A percentile compares a stretch with the other conserved stretches of the same genome.
Conservation (phyloP, 2,113 vertebrate species). For the Damaliscus lunatus region DNA sequence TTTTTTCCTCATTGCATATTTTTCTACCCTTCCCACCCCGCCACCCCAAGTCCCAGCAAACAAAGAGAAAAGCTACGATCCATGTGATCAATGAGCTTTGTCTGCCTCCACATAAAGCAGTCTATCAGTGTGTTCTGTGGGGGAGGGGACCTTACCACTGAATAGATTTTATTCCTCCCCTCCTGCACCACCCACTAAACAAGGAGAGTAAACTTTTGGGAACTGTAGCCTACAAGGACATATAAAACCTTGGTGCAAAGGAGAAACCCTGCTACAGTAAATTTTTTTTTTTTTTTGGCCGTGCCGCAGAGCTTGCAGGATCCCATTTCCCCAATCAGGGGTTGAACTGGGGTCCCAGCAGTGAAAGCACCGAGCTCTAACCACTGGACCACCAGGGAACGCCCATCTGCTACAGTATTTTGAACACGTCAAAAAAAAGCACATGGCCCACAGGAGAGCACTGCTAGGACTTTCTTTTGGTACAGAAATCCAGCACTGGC, state of each 20-base stretch:
- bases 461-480: background rate
- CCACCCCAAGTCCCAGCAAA: background rate
- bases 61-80: background rate
- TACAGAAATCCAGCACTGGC: background rate
- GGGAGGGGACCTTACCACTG: background rate
- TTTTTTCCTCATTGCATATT: background rate
- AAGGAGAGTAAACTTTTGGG: background rate
- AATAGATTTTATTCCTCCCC: background rate
- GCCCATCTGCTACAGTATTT: background rate
- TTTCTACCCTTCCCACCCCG: background rate
- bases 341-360: background rate
- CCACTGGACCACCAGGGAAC: background rate
- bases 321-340: background rate
- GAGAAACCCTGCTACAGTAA: background rate
- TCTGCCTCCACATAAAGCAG: background rate
- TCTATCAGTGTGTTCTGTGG: background rate
- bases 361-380: background rate
- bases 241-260: background rate
- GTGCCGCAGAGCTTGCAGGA: background rate
- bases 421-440: background rate
- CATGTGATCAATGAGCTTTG: accelerated
- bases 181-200: background rate
- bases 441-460: background rate
- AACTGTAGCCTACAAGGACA: background rate
- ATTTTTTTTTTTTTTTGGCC: background rate